Evolutionary conservation across 2,888 invertebrate species (phyloP).

Genomic region (Schizaphis graminum): DNA sequence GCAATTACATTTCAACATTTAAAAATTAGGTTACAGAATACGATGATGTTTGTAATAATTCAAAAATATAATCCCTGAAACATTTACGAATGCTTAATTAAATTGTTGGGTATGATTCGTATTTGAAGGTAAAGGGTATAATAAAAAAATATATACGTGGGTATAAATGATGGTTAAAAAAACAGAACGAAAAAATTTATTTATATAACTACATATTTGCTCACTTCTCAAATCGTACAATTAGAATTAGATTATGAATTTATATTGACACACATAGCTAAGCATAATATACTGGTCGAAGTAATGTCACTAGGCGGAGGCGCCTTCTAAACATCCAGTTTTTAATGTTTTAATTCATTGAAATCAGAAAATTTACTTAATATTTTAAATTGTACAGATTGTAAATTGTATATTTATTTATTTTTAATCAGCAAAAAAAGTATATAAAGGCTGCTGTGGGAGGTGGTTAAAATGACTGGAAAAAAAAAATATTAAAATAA

Average conservation of each 20-base stretch:
- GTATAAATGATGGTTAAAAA: background rate
- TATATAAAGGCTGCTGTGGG: background rate
- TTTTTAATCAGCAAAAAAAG: background rate
- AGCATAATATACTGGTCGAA: background rate
- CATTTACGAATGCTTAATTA: slow-evolving; percentile 29
- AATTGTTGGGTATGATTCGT: background rate
- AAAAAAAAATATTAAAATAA: background rate
- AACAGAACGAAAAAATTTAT: background rate
- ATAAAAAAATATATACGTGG: background rate
- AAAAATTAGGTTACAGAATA: background rate
- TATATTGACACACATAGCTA: background rate
- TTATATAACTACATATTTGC: background rate
- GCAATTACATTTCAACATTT: background rate
- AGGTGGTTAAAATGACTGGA: background rate
- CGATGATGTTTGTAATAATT: background rate
- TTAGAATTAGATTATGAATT: background rate
- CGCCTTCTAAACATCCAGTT: background rate
- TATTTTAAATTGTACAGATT: background rate
- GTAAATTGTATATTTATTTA: background rate
- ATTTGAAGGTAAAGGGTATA: background rate
- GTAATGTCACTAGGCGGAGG: background rate
- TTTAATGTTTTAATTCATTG: background rate
- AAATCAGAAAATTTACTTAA: background rate
- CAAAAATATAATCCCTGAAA: slow-evolving; percentile 34
- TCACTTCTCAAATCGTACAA: background rate